Conservation (phyloP, 2,888 invertebrate genomes). For the Nemurella pictetii region DNA sequence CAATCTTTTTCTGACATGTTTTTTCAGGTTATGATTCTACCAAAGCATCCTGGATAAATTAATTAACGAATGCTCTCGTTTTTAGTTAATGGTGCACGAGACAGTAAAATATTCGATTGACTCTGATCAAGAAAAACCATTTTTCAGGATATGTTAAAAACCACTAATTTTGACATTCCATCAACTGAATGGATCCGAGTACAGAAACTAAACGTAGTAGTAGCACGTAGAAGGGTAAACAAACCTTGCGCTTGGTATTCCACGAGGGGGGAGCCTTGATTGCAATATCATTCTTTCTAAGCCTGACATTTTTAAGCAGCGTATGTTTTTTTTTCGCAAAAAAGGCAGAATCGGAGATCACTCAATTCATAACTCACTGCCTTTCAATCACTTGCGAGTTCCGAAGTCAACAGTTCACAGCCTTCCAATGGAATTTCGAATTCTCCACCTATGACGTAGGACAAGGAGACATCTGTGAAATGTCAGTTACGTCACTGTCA, state of each 20-base stretch:
- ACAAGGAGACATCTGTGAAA: neutral
- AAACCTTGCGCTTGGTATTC: slow-evolving; percentile 49
- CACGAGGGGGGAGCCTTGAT: slow-evolving; percentile 66
- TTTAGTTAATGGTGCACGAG: neutral
- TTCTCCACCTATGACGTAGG: neutral
- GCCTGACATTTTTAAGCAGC: slow-evolving; percentile 46
- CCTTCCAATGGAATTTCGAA: neutral
- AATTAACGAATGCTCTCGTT: neutral
- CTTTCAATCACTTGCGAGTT: neutral
- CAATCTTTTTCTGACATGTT: neutral
- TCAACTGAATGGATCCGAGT: too few species aligned
- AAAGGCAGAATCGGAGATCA: too few species aligned
- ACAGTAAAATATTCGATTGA: too few species aligned
- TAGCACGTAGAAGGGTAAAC: neutral
- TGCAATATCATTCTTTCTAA: slow-evolving; percentile 71
- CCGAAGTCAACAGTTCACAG: neutral
- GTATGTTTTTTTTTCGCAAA: too few species aligned
- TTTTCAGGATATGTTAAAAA: too few species aligned
- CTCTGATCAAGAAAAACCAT: too few species aligned
- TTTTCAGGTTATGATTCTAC: slow-evolving; percentile 1
- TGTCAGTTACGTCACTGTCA: slow-evolving; percentile 4
- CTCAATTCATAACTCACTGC: neutral
- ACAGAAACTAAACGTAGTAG: too few species aligned
- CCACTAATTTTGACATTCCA: too few species aligned
- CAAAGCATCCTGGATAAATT: neutral